A percentile compares a stretch with the other conserved stretches of the same genome.
These are phyloP conservation scores for Streptopelia turtur DNA, from an alignment of 2,797 vertebrate genomes.

Conservation along the genomic window DNA sequence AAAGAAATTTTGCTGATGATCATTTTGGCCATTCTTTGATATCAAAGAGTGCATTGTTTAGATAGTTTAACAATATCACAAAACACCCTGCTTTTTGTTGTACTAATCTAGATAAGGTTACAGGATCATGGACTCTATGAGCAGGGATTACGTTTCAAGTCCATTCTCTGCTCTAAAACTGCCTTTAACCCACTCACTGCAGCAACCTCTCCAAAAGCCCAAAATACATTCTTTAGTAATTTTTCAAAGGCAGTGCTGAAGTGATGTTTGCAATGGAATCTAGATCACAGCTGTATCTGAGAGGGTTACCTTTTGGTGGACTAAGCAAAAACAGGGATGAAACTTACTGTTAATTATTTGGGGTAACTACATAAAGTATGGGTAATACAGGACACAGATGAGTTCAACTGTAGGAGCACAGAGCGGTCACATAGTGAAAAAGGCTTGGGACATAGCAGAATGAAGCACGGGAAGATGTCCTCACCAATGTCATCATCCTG, in stretches of 20 bases:
- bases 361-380: not conserved
- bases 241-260: not conserved
- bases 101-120: not conserved
- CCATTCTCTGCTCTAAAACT: not conserved
- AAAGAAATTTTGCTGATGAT: not conserved
- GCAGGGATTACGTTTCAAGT: not conserved
- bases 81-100: not conserved
- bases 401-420: not conserved
- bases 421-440: not conserved
- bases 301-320: not conserved
- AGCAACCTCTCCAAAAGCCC: not conserved
- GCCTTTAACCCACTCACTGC: not conserved
- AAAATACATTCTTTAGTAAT: not conserved
- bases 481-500: not conserved
- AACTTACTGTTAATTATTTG: not conserved
- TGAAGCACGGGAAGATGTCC: not conserved
- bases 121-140: not conserved
- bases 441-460: not conserved
- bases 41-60: not conserved
- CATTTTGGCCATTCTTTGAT: not conserved
- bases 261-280: not conserved
- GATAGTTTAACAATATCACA: not conserved
- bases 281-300: not conserved
- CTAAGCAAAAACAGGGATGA: not conserved
- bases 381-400: not conserved